Evolutionary conservation across 2,797 vertebrate genomes (phyloP).

Genomic region (Chelon auratus): DNA sequence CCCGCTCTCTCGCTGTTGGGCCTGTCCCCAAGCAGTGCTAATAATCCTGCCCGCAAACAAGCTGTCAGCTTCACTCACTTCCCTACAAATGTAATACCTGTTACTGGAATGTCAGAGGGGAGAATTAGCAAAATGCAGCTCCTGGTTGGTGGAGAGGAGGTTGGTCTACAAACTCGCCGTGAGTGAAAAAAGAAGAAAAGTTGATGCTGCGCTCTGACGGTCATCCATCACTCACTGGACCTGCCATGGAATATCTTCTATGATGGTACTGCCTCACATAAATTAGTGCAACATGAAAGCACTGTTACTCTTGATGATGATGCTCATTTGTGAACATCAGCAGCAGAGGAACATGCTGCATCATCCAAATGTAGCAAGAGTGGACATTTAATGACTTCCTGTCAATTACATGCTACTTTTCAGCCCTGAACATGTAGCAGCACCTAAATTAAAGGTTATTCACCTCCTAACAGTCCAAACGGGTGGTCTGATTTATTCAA

Average conservation of each 20-base stretch:
- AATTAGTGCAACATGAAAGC: neutral
- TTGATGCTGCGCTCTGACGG: conserved; percentile 26
- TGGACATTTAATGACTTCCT: neutral
- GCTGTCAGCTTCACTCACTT: conserved; percentile 76
- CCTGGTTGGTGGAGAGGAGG: conserved; percentile 35
- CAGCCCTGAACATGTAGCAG: neutral
- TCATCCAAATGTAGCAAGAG: neutral
- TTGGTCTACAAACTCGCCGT: conserved; percentile 29
- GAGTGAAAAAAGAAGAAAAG: conserved; percentile 43
- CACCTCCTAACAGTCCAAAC: neutral
- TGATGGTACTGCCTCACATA: neutral
- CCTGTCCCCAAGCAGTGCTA: conserved; percentile 75
- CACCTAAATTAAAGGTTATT: conserved; percentile 17
- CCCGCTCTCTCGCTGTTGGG: conserved; percentile 67
- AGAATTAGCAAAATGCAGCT: conserved; percentile 64
- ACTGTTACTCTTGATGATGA: neutral
- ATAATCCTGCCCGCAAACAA: conserved; percentile 80
- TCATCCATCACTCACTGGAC: conserved; percentile 20
- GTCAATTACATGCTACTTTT: neutral
- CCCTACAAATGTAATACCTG: conserved; percentile 68
- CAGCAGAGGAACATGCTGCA: conserved; percentile 5
- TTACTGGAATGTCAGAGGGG: conserved; percentile 72
- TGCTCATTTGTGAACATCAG: neutral
- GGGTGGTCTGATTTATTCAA: conserved; percentile 32
- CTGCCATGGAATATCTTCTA: too few species aligned